Conservation (phyloP, 2,888 invertebrate species). For the Rotaria macrura region DNA sequence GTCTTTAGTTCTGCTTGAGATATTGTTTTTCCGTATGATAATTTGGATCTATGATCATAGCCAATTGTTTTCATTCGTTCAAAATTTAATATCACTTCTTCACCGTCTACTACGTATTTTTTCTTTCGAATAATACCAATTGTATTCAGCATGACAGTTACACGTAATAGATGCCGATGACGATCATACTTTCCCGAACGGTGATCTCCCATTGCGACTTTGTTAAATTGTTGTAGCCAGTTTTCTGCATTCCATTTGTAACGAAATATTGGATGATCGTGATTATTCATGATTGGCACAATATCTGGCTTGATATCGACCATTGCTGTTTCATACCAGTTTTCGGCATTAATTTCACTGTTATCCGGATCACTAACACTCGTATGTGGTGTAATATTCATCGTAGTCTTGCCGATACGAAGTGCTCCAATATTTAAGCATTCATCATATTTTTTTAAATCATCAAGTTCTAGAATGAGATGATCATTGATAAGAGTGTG, state of each 20-base stretch:
- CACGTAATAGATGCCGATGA: not conserved
- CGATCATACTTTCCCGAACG: not conserved
- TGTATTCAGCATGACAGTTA: not conserved
- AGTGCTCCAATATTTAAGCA: not conserved
- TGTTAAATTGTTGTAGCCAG: not conserved
- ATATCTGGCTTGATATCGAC: not conserved
- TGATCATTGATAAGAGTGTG: not conserved
- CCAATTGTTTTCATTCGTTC: not conserved
- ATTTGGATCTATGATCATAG: not conserved
- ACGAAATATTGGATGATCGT: constrained; percentile 3
- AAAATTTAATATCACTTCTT: not conserved
- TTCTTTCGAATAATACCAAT: not conserved
- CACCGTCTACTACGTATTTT: not conserved
- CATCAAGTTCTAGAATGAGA: not conserved
- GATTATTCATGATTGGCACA: not conserved
- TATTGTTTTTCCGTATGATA: not conserved
- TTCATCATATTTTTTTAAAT: not conserved
- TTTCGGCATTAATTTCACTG: not conserved
- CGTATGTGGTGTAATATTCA: not conserved
- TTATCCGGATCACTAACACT: not conserved
- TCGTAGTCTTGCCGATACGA: not conserved
- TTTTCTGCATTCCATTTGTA: not conserved
- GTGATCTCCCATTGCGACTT: not conserved
- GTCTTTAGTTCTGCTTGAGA: not conserved
- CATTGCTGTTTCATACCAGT: constrained; percentile 6